These are phyloP conservation scores for Pantelozetes paolii DNA, from an alignment of 2,888 invertebrate species.

Conservation along the genomic window DNA sequence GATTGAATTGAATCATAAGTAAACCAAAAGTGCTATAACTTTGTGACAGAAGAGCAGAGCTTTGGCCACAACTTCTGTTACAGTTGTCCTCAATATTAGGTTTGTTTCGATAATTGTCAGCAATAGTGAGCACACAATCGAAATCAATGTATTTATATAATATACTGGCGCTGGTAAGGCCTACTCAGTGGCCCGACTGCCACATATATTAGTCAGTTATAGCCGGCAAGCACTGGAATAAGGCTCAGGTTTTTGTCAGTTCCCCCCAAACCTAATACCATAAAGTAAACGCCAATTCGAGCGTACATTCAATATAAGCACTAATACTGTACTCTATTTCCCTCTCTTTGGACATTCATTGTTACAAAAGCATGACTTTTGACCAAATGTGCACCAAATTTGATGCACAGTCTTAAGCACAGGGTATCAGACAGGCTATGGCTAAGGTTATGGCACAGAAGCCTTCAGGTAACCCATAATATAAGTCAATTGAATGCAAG, in stretches of 20 bases:
- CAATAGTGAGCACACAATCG: constrained; percentile 2
- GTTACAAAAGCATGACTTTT: constrained; percentile 19
- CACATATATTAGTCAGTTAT: constrained; percentile 11
- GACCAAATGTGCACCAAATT: constrained; percentile 20
- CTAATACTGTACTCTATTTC: too few relatives aligned
- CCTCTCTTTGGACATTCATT: background rate
- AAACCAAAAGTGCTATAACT: background rate
- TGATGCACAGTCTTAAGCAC: background rate
- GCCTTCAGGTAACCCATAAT: constrained; percentile 32
- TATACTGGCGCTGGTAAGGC: constrained; percentile 7
- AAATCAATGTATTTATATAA: constrained; percentile 32
- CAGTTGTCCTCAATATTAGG: background rate
- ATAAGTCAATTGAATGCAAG: constrained; percentile 18
- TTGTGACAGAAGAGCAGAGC: constrained; percentile 13
- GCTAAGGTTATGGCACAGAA: background rate
- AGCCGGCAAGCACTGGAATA: background rate
- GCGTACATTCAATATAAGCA: constrained; percentile 32
- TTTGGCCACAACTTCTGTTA: constrained; percentile 5
- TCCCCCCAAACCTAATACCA: constrained; percentile 24
- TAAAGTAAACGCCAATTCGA: constrained; percentile 33
- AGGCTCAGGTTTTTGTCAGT: constrained; percentile 27
- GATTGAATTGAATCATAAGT: constrained; percentile 26
- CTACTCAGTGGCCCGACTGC: too few relatives aligned
- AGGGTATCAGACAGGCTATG: background rate
- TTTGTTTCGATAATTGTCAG: constrained; percentile 24